A percentile compares a stretch with the other conserved stretches of the same genome.
phyloP scores from a whole-genome alignment of 1,140 invertebrate genomes.

The Diploscapter pachys region DNA sequence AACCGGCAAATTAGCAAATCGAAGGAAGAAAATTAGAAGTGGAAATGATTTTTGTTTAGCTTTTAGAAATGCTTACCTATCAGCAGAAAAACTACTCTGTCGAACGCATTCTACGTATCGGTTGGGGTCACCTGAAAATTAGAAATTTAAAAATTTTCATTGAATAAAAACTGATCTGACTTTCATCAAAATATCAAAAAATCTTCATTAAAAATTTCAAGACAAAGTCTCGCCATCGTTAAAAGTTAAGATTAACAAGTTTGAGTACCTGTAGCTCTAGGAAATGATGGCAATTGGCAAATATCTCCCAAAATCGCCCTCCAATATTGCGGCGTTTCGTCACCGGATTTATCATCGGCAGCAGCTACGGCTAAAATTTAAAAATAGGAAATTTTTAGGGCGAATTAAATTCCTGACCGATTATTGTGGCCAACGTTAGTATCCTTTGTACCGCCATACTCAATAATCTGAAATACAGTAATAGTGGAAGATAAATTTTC shows the following conservation, averaged over 20 bases:
- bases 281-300: constrained; percentile 50
- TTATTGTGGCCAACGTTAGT: no score
- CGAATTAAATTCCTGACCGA: no score
- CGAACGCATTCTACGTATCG: constrained; percentile 50
- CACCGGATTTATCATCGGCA: constrained; percentile 23
- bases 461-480: no score
- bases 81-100: constrained; percentile 34
- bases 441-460: no score
- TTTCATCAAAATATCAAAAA: no score
- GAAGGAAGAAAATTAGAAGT: constrained; percentile 1
- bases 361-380: constrained; percentile 9
- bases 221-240: no score
- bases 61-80: constrained; percentile 33
- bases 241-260: no score
- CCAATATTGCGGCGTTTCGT: constrained; percentile 44
- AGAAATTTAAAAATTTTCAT: no score
- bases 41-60: neutral
- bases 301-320: constrained; percentile 53
- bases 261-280: constrained; percentile 35
- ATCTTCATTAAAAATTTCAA: no score
- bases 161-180: no score
- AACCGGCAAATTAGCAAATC: neutral
- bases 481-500: no score
- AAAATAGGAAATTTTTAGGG: constrained; percentile 2
- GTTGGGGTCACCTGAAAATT: constrained; percentile 37